Evolutionary conservation across 2,113 vertebrate species (phyloP).

Genomic region (Enhydra lutris): DNA sequence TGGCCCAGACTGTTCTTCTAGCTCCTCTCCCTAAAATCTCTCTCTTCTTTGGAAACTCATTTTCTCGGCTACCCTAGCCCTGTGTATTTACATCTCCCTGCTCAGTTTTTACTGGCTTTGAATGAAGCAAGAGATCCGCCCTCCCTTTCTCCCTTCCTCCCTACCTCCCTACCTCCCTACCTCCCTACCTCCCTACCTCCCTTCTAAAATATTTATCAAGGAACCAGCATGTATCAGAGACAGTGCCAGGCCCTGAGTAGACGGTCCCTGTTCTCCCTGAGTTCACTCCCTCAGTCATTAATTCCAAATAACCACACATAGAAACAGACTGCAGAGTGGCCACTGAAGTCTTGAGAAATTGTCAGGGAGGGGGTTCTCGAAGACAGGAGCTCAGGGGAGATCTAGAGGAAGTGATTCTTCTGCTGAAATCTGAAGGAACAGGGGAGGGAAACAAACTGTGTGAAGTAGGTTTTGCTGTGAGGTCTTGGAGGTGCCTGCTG

Average conservation of each 20-base stretch:
- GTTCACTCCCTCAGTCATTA: neutral
- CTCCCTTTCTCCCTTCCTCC: too few relatives aligned
- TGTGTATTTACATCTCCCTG: neutral
- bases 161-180: neutral
- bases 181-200: neutral
- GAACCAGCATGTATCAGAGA: neutral
- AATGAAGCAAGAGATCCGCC: neutral
- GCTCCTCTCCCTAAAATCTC: neutral
- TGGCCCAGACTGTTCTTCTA: neutral
- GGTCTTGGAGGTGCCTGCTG: neutral
- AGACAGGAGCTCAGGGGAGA: neutral
- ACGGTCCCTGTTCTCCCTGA: neutral
- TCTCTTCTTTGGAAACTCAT: neutral
- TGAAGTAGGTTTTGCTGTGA: neutral
- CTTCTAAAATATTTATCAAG: neutral
- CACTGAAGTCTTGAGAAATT: neutral
- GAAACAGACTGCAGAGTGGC: rapidly evolving
- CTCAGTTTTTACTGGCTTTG: neutral
- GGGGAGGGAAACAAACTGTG: neutral
- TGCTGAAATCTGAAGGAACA: neutral
- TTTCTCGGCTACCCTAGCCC: neutral
- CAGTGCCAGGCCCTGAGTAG: neutral
- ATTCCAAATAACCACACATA: neutral
- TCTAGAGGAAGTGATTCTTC: neutral
- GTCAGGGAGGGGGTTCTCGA: neutral